A percentile compares a stretch with the other conserved stretches of the same genome.
Conservation (phyloP, 2,888 invertebrate species). For the Drosophila antonietae region DNA sequence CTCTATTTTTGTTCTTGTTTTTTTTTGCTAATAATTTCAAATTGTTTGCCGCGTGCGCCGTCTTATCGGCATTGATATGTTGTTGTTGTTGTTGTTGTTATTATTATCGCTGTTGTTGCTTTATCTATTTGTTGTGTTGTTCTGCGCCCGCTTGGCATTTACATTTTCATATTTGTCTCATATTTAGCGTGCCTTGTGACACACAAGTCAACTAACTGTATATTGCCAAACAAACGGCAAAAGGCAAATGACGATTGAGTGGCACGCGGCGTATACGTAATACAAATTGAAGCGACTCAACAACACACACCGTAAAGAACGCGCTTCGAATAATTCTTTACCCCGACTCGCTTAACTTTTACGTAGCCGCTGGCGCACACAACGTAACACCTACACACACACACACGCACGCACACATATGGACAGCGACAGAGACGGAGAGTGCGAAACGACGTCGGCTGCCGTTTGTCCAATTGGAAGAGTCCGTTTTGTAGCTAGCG, state of each 20-base stretch:
- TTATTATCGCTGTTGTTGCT: conserved; percentile 49
- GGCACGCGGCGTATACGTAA: conserved; percentile 73
- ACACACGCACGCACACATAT: not conserved
- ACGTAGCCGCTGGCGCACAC: conserved; percentile 28
- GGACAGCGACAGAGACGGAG: not conserved
- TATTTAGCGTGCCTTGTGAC: conserved; percentile 68
- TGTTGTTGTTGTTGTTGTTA: conserved; percentile 31
- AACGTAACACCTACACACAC: conserved; percentile 2
- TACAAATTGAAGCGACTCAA: conserved; percentile 48
- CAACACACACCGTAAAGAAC: conserved; percentile 31
- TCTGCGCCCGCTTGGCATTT: conserved; percentile 49
- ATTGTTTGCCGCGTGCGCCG: conserved; percentile 56
- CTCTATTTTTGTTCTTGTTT: conserved; percentile 7
- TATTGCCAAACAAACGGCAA: conserved; percentile 58
- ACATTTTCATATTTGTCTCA: conserved; percentile 68
- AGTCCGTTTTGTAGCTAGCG: conserved; percentile 60
- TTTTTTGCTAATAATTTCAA: conserved; percentile 39
- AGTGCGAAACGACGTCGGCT: not conserved
- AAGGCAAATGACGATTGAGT: conserved; percentile 50
- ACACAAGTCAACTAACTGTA: conserved; percentile 55
- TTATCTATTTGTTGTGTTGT: conserved; percentile 52
- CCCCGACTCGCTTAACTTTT: conserved; percentile 30
- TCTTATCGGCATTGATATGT: conserved; percentile 69
- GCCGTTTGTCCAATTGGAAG: conserved; percentile 14
- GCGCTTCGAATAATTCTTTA: conserved; percentile 50